Conservation (phyloP, 1,140 invertebrate species). For the Wasmannia auropunctata region DNA sequence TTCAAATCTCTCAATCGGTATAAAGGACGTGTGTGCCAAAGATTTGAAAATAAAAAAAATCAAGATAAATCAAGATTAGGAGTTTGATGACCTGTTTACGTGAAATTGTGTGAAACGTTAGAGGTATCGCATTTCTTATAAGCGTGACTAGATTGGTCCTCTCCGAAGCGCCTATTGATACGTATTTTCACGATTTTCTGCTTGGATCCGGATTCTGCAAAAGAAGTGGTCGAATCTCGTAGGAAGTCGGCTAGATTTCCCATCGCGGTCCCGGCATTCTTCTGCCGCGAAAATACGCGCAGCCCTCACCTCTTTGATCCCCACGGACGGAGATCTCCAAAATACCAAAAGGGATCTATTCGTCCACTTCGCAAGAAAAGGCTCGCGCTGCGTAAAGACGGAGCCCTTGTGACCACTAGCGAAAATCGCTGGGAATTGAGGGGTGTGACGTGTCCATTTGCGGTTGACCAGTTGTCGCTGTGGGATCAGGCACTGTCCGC, state of each 20-base stretch:
- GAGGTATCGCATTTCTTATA: slow-evolving; percentile 63
- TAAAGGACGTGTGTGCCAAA: background rate
- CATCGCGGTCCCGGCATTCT: slow-evolving; percentile 66
- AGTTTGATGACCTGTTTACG: slow-evolving; percentile 70
- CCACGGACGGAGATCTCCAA: slow-evolving; percentile 74
- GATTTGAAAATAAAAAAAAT: slow-evolving; percentile 4
- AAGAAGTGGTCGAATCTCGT: slow-evolving; percentile 54
- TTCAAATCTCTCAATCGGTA: background rate
- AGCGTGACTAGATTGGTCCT: slow-evolving; percentile 55
- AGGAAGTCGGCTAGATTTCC: slow-evolving; percentile 61
- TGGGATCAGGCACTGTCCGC: slow-evolving; percentile 9
- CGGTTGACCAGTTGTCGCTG: slow-evolving; percentile 82
- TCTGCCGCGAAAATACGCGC: slow-evolving; percentile 76
- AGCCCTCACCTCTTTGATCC: slow-evolving; percentile 79
- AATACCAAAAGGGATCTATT: slow-evolving; percentile 79
- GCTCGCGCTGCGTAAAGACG: slow-evolving; percentile 58
- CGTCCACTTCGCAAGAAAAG: slow-evolving; percentile 75
- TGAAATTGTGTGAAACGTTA: slow-evolving; percentile 70
- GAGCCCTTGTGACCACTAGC: slow-evolving; percentile 68
- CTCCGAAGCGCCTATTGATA: slow-evolving; percentile 55
- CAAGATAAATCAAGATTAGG: background rate
- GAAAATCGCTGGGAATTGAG: slow-evolving; percentile 80
- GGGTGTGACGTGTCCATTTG: slow-evolving; percentile 85
- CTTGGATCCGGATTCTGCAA: slow-evolving; percentile 24
- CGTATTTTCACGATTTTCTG: slow-evolving; percentile 58